Conservation (phyloP, 2,797 vertebrate genomes). For the Danio kyathit region DNA sequence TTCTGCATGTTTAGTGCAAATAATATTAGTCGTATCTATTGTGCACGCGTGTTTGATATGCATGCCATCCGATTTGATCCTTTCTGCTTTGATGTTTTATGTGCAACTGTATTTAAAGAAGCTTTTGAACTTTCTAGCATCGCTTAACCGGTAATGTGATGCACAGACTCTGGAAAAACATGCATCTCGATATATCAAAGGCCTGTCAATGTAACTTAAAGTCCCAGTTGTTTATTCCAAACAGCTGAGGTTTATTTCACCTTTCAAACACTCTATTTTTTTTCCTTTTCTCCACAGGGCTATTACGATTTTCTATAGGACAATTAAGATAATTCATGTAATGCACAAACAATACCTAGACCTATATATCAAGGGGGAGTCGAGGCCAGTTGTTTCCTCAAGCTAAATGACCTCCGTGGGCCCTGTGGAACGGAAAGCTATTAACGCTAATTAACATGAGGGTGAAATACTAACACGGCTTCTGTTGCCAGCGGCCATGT, state of each 20-base stretch:
- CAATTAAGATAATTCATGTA: conserved; percentile 72
- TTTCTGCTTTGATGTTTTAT: conserved; percentile 32
- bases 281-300: conserved; percentile 48
- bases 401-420: conserved; percentile 70
- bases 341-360: conserved; percentile 68
- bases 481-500: conserved; percentile 62
- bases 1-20: conserved; percentile 44
- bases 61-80: conserved; percentile 28
- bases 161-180: conserved; percentile 43
- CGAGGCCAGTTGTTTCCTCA: conserved; percentile 67
- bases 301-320: conserved; percentile 62
- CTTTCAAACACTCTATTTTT: conserved; percentile 32
- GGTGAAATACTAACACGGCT: conserved; percentile 71
- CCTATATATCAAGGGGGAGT: conserved; percentile 66
- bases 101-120: conserved; percentile 40
- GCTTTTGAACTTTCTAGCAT: conserved; percentile 44
- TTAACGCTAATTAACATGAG: conserved; percentile 72
- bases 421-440: conserved; percentile 69
- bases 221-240: conserved; percentile 60
- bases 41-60: conserved; percentile 6
- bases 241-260: conserved; percentile 49
- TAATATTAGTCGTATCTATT: not conserved
- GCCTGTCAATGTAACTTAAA: conserved; percentile 55
- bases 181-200: conserved; percentile 63
- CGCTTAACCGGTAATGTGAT: conserved; percentile 11